These are phyloP conservation scores for Mellivora capensis DNA, from an alignment of 2,113 vertebrate species.

Conservation along the genomic window DNA sequence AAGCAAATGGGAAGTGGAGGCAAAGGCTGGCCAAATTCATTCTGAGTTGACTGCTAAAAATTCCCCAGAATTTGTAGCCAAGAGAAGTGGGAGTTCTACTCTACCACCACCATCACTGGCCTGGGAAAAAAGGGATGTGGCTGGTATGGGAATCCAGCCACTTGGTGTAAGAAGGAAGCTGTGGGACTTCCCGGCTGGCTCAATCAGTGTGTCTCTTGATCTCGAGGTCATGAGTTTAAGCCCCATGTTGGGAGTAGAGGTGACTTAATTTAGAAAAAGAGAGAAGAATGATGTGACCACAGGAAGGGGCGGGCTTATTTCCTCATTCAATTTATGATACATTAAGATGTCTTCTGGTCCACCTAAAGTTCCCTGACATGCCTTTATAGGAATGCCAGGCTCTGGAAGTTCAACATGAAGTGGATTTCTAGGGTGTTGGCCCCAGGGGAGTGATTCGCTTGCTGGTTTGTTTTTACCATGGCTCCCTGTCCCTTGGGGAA, in stretches of 20 bases:
- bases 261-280: neutral
- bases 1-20: neutral
- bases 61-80: neutral
- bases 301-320: neutral
- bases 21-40: neutral
- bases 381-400: neutral
- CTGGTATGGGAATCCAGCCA: neutral
- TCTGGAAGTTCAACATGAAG: neutral
- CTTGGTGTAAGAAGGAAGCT: neutral
- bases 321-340: neutral
- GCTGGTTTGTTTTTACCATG: neutral
- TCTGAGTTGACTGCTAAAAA: neutral
- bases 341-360: neutral
- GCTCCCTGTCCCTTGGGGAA: neutral
- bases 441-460: neutral
- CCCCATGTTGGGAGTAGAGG: neutral
- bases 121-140: neutral
- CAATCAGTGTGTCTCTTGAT: neutral
- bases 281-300: neutral
- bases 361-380: neutral
- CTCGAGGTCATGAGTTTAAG: neutral
- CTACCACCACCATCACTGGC: neutral
- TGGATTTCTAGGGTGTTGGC: neutral
- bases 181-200: neutral
- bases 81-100: neutral